Percentiles rank a stretch among this genome's conserved stretches.
phyloP scores from a whole-genome alignment of 2,888 invertebrate genomes.

The Cephus runcator region DNA sequence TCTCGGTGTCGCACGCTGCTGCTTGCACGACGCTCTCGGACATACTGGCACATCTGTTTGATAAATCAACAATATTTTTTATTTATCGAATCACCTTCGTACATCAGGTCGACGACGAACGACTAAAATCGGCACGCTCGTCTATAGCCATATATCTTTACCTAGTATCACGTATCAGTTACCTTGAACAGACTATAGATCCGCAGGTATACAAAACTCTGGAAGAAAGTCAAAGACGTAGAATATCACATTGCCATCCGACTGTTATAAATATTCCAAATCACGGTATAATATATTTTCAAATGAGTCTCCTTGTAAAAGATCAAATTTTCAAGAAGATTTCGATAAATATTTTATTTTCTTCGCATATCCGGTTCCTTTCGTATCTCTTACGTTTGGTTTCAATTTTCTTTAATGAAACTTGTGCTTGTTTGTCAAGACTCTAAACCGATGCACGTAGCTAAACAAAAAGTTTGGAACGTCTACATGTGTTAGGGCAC shows the following conservation, averaged over 20 bases:
- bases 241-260: background rate
- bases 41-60: constrained; percentile 74
- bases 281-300: background rate
- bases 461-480: background rate
- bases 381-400: background rate
- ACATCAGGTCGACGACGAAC: background rate
- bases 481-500: background rate
- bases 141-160: background rate
- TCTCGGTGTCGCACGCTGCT: constrained; percentile 57
- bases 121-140: background rate
- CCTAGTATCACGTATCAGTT: background rate
- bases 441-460: background rate
- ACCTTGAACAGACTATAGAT: background rate
- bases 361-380: background rate
- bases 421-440: background rate
- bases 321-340: background rate
- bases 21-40: constrained; percentile 74
- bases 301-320: background rate
- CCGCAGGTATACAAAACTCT: background rate
- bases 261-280: background rate
- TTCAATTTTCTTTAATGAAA: background rate
- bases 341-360: background rate
- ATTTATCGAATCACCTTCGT: background rate
- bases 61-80: constrained; percentile 38
- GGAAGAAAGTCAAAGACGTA: background rate